Conservation (phyloP, 1,140 invertebrate species). For the Papilio polyxenes region DNA sequence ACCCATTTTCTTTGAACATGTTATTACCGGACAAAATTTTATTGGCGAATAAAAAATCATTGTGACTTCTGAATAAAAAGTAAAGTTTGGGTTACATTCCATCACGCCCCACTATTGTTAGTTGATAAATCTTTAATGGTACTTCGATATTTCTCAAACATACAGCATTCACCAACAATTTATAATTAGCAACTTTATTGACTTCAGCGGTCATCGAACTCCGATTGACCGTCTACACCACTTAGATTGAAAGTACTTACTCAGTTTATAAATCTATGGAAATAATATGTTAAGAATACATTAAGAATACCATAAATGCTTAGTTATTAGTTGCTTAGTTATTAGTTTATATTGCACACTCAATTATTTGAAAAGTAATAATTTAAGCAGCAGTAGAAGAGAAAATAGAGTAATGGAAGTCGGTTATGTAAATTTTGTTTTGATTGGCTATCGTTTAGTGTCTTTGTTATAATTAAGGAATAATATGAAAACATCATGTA, state of each 20-base stretch:
- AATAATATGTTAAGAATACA: not conserved
- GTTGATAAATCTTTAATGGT: not conserved
- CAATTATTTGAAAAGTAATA: not conserved
- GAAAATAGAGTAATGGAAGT: not conserved
- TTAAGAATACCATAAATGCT: not conserved
- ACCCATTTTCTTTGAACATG: no score
- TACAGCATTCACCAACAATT: not conserved
- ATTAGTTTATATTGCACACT: no score
- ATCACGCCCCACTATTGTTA: not conserved
- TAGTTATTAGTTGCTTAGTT: no score
- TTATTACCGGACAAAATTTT: not conserved
- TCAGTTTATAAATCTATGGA: not conserved
- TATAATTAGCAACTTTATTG: slow-evolving; percentile 22
- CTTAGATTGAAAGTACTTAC: not conserved
- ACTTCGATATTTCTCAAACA: not conserved
- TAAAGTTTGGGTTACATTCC: not conserved
- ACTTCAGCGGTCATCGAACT: not conserved
- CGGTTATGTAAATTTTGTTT: not conserved
- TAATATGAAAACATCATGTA: not conserved
- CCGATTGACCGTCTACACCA: not conserved
- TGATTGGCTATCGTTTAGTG: not conserved
- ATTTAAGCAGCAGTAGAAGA: not conserved
- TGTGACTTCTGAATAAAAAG: not conserved
- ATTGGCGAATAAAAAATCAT: not conserved
- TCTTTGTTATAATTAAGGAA: not conserved